These are phyloP conservation scores for Apamea epomidion DNA, from an alignment of 2,888 invertebrate genomes.

Conservation along the genomic window DNA sequence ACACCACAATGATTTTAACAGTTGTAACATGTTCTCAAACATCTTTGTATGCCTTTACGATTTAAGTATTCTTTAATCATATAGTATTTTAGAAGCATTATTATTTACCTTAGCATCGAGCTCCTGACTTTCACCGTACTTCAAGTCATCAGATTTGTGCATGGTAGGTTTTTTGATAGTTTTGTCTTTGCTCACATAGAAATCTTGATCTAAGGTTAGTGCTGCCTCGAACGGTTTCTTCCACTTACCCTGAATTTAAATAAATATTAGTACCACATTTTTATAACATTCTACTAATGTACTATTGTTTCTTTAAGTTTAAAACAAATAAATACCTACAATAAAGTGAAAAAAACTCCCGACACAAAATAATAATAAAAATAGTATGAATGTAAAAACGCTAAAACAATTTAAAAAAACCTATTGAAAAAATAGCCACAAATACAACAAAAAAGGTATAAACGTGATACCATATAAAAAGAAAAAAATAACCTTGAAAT, in stretches of 20 bases:
- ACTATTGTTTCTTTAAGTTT: neutral
- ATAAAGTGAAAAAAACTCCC: no score
- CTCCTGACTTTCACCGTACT: slow-evolving; percentile 77
- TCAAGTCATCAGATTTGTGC: slow-evolving; percentile 88
- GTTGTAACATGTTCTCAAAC: neutral
- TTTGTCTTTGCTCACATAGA: slow-evolving; percentile 90
- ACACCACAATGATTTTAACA: neutral
- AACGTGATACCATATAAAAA: no score
- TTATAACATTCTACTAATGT: neutral
- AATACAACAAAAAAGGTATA: no score
- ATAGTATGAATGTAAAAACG: no score
- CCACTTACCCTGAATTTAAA: slow-evolving; percentile 91
- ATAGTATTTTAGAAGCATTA: neutral
- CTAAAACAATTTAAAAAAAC: no score
- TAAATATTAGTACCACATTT: neutral
- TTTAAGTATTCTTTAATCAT: neutral
- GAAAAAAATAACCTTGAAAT: no score
- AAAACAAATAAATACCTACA: neutral
- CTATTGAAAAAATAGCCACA: no score
- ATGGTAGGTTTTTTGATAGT: slow-evolving; percentile 92
- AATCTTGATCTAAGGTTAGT: slow-evolving; percentile 91
- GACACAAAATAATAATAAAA: no score
- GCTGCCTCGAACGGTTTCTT: slow-evolving; percentile 90
- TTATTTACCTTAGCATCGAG: slow-evolving; percentile 81
- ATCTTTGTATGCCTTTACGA: neutral